Conservation (phyloP, 2,113 vertebrate species). For the Quiscalus mexicanus region DNA sequence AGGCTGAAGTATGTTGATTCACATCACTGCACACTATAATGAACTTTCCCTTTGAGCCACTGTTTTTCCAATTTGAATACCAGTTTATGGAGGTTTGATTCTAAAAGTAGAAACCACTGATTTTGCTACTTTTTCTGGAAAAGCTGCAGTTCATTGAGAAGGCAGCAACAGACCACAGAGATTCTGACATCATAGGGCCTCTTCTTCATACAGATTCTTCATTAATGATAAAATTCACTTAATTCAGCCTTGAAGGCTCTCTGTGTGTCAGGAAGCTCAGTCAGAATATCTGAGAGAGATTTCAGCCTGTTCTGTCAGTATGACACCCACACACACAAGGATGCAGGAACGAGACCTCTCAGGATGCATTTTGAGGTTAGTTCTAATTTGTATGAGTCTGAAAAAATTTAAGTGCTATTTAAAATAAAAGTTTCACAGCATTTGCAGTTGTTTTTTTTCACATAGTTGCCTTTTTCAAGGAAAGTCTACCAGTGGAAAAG, state of each 20-base stretch:
- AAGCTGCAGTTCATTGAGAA: background rate
- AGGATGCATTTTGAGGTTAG: background rate
- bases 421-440: background rate
- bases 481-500: background rate
- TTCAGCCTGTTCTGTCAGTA: background rate
- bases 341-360: background rate
- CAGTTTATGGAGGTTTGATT: constrained; percentile 3
- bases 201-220: background rate
- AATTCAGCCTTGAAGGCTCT: background rate
- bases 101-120: constrained; percentile 30
- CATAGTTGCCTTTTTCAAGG: background rate
- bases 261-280: background rate
- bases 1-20: constrained; percentile 5
- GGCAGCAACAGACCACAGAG: background rate
- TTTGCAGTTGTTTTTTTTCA: background rate
- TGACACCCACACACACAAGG: background rate
- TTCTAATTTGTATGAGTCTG: background rate
- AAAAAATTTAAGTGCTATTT: background rate
- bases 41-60: background rate
- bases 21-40: background rate
- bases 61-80: constrained; percentile 21
- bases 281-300: background rate
- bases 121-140: constrained; percentile 11
- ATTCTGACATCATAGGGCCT: background rate
- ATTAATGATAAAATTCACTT: background rate